These are phyloP conservation scores for Megaceryle maxima DNA, from an alignment of 2,113 vertebrate genomes.

Conservation along the genomic window DNA sequence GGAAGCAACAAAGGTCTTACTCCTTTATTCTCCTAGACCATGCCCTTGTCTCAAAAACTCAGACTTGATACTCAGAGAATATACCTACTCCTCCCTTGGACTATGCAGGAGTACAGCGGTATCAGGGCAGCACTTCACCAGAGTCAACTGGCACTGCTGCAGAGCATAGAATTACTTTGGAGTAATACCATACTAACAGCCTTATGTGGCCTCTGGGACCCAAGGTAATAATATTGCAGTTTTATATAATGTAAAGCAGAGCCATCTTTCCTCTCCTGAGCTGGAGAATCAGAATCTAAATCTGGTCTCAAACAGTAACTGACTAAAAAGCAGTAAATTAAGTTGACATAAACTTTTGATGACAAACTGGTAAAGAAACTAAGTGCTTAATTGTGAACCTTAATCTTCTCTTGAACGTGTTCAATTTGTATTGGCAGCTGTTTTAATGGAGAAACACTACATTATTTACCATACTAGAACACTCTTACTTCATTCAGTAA, in stretches of 20 bases:
- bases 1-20: not conserved
- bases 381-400: constrained; percentile 1
- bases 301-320: not conserved
- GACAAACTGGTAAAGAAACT: not conserved
- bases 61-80: not conserved
- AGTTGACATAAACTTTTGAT: not conserved
- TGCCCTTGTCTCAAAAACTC: not conserved
- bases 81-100: not conserved
- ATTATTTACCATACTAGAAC: constrained; percentile 11
- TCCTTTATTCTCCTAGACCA: not conserved
- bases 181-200: not conserved
- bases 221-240: not conserved
- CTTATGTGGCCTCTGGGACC: not conserved
- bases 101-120: not conserved
- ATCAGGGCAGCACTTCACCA: not conserved
- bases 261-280: not conserved
- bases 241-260: not conserved
- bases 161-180: not conserved
- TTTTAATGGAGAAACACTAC: constrained; percentile 10
- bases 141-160: not conserved
- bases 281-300: not conserved
- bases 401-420: not conserved
- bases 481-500: constrained; percentile 19
- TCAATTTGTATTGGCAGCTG: constrained; percentile 20
- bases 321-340: not conserved